A percentile compares a stretch with the other conserved stretches of the same genome.
Evolutionary conservation across 1,140 invertebrate species (phyloP).

Genomic region (Kradibia gibbosae): DNA sequence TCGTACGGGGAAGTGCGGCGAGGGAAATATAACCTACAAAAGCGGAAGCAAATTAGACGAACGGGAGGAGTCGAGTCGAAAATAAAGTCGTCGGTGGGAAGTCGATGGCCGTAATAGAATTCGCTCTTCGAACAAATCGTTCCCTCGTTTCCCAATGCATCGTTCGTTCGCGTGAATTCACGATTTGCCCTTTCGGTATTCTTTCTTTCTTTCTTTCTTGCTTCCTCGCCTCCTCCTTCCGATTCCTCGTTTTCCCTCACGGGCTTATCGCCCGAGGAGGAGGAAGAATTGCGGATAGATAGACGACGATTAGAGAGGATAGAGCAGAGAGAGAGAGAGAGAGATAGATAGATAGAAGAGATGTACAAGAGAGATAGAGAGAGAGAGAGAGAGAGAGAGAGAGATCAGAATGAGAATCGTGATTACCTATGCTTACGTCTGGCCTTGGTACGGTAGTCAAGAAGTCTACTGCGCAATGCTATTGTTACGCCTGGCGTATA

Average conservation of each 20-base stretch:
- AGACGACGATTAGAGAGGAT: no score
- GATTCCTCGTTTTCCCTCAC: no score
- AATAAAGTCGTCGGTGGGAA: conserved; percentile 6
- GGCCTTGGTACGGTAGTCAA: neutral
- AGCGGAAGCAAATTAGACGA: neutral
- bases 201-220: neutral
- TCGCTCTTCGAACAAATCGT: no score
- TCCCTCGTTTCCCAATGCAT: no score
- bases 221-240: no score
- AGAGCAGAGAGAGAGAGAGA: neutral
- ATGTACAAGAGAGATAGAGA: no score
- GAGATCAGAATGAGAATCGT: neutral
- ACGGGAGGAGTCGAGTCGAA: neutral
- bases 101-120: neutral
- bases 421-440: neutral
- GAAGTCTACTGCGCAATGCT: neutral
- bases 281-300: no score
- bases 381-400: no score
- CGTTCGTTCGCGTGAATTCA: no score
- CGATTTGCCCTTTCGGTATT: no score
- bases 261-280: no score
- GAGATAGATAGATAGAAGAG: neutral
- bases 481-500: neutral
- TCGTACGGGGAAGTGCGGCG: neutral
- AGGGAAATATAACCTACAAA: conserved; percentile 24